phyloP scores from a whole-genome alignment of 2,888 invertebrate species.

The Amblyjoppa proteus region DNA sequence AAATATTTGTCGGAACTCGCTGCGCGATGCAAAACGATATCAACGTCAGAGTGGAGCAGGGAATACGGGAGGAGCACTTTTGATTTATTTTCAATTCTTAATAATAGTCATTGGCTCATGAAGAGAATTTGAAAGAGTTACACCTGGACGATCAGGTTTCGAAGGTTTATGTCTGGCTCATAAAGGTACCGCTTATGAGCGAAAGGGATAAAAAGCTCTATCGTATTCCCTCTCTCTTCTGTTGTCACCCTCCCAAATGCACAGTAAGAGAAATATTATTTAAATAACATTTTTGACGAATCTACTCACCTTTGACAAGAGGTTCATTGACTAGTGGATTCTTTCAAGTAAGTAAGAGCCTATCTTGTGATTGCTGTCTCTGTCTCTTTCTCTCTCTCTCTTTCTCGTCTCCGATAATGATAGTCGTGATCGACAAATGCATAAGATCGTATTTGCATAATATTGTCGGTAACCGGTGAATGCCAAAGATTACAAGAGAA shows the following conservation, averaged over 20 bases:
- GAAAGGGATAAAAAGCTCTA: conserved; percentile 3
- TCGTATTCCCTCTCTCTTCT: conserved; percentile 60
- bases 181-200: neutral
- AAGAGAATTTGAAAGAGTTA: neutral
- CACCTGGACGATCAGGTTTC: neutral
- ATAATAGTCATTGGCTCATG: neutral
- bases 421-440: conserved; percentile 70
- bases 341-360: conserved; percentile 83
- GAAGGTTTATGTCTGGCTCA: neutral
- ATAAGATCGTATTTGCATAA: conserved; percentile 59
- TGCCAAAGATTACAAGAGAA: conserved; percentile 13
- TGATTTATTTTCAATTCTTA: neutral
- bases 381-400: conserved; percentile 64
- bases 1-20: conserved; percentile 14
- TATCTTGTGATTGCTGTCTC: conserved; percentile 83
- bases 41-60: conserved; percentile 39
- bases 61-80: conserved; percentile 48
- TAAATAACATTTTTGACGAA: conserved; percentile 83
- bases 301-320: conserved; percentile 84
- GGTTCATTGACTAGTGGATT: conserved; percentile 83
- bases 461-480: conserved; percentile 54
- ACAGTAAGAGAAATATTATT: conserved; percentile 77
- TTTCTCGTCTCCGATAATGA: conserved; percentile 81
- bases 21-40: conserved; percentile 43
- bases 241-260: conserved; percentile 79